Percentiles rank a stretch among this genome's conserved stretches.
Conservation (phyloP, 2,888 invertebrate species). For the Mimachlamys varia region DNA sequence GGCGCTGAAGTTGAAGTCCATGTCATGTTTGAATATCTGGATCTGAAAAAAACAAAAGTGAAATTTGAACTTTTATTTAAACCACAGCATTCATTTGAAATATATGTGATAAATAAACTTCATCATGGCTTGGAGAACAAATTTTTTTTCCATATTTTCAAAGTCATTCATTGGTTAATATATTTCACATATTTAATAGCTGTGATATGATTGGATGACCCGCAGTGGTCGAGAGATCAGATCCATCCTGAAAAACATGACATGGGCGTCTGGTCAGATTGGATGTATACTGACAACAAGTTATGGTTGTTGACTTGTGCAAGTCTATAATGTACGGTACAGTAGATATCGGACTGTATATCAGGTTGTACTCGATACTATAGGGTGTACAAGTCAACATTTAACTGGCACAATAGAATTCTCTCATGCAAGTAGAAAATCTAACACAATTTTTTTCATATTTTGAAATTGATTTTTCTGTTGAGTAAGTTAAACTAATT, state of each 20-base stretch:
- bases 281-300: constrained; percentile 17
- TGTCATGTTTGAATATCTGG: not conserved
- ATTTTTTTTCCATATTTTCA: too few relatives aligned
- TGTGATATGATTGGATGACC: not conserved
- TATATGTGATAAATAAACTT: too few relatives aligned
- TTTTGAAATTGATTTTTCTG: not conserved
- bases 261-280: not conserved
- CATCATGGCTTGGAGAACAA: too few relatives aligned
- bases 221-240: not conserved
- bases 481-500: not conserved
- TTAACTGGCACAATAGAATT: not conserved
- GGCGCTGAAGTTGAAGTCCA: not conserved
- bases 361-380: not conserved
- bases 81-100: too few relatives aligned
- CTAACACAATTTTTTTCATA: not conserved
- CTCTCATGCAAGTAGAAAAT: not conserved
- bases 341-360: too few relatives aligned
- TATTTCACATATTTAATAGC: not conserved
- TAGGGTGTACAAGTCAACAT: not conserved
- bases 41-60: not conserved
- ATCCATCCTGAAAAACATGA: not conserved
- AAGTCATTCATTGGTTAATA: not conserved
- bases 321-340: not conserved
- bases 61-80: too few relatives aligned
- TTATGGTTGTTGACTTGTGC: not conserved